These are phyloP conservation scores for Ormyrus rosae DNA, from an alignment of 2,888 invertebrate genomes.

Conservation along the genomic window DNA sequence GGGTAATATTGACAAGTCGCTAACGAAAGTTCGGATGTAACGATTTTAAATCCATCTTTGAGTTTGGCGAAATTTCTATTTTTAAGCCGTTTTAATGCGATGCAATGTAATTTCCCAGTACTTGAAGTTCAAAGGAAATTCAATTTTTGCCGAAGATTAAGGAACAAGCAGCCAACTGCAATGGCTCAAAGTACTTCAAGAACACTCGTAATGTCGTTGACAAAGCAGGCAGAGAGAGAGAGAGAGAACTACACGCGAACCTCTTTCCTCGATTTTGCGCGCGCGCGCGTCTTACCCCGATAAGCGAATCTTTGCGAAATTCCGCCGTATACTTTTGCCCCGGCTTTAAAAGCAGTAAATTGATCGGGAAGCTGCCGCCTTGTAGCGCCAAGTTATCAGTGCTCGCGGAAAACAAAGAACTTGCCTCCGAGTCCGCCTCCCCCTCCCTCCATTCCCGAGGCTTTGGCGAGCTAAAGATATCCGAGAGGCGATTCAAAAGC, in stretches of 20 bases:
- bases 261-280: background rate
- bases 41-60: too few species aligned
- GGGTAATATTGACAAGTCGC: too few species aligned
- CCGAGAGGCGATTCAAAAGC: slow-evolving; percentile 58
- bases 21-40: too few species aligned
- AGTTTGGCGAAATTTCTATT: too few species aligned
- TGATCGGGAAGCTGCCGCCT: slow-evolving; percentile 32
- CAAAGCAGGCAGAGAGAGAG: background rate
- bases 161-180: background rate
- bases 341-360: slow-evolving; percentile 44
- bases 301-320: slow-evolving; percentile 44
- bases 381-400: slow-evolving; percentile 43
- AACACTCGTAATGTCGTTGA: slow-evolving; percentile 26
- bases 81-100: too few species aligned
- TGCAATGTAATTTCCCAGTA: too few species aligned
- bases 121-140: too few species aligned
- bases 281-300: background rate
- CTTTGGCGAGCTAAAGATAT: slow-evolving; percentile 64
- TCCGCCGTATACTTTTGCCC: slow-evolving; percentile 17
- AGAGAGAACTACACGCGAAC: background rate
- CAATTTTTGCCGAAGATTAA: too few species aligned
- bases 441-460: slow-evolving; percentile 52
- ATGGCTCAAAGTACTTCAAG: background rate
- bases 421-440: background rate
- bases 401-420: slow-evolving; percentile 69